Conservation (phyloP, 2,888 invertebrate species). For the Catocala nupta region DNA sequence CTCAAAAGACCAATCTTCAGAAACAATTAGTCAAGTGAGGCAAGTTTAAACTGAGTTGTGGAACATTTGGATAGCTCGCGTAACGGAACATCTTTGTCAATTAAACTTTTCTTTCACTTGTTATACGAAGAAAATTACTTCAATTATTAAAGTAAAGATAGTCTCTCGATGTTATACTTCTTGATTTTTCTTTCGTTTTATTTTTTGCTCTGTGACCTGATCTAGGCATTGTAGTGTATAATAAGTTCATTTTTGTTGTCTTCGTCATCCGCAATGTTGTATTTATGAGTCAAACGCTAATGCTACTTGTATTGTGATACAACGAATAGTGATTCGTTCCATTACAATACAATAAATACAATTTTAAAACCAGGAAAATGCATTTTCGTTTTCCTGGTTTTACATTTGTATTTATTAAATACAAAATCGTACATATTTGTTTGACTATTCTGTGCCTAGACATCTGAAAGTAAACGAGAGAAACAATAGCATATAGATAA, state of each 20-base stretch:
- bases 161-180: background rate
- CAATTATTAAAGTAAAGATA: slow-evolving; percentile 21
- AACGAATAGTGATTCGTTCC: too few relatives aligned
- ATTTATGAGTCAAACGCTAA: slow-evolving; percentile 5
- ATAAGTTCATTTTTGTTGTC: background rate
- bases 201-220: background rate
- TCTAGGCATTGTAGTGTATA: background rate
- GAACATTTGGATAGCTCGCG: slow-evolving; percentile 20
- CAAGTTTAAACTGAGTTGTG: slow-evolving; percentile 25
- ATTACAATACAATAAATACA: too few relatives aligned
- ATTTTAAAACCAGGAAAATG: too few relatives aligned
- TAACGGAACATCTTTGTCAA: slow-evolving; percentile 26
- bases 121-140: slow-evolving; percentile 35
- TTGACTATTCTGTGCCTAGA: too few relatives aligned
- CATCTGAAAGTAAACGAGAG: too few relatives aligned
- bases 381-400: too few relatives aligned
- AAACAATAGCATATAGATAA: too few relatives aligned
- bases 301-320: background rate
- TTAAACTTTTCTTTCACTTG: slow-evolving; percentile 28
- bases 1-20: background rate
- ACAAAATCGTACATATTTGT: too few relatives aligned
- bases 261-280: background rate
- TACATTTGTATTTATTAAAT: too few relatives aligned
- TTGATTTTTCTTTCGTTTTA: background rate
- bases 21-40: slow-evolving; percentile 15